Conservation (phyloP, 2,888 invertebrate species). For the Phyllotreta cruciferae region DNA sequence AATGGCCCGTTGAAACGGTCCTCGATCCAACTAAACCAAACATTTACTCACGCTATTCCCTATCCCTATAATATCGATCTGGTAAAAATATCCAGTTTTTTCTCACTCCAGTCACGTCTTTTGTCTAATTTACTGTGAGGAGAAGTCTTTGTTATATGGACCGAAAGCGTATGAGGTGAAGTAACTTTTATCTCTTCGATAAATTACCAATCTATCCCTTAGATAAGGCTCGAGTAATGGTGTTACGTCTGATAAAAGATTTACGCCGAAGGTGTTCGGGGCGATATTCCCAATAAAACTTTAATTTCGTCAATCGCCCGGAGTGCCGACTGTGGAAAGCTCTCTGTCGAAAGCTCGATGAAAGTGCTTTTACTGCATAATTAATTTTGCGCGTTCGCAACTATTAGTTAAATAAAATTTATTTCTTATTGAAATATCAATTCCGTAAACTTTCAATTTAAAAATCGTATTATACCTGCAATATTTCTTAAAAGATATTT, state of each 20-base stretch:
- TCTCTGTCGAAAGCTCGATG: no score
- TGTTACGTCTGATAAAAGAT: constrained; percentile 2
- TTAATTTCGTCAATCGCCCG: neutral
- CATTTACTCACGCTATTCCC: no score
- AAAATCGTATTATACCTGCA: no score
- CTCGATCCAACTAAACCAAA: no score
- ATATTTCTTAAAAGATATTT: no score
- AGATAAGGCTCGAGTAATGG: constrained; percentile 16
- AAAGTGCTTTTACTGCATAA: no score
- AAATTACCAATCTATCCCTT: constrained; percentile 23
- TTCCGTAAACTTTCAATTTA: no score
- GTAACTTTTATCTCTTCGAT: constrained; percentile 21
- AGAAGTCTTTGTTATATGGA: constrained; percentile 23
- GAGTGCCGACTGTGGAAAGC: neutral
- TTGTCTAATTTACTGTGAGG: constrained; percentile 25
- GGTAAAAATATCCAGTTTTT: constrained; percentile 12
- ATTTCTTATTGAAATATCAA: no score
- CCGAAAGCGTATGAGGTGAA: constrained; percentile 18
- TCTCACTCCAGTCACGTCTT: constrained; percentile 23
- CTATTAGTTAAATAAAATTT: no score
- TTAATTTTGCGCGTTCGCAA: no score
- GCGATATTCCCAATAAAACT: constrained; percentile 4
- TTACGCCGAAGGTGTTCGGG: neutral
- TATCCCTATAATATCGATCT: constrained; percentile 25
- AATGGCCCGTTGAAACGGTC: no score